These are phyloP conservation scores for Stegophylla sp. DNA, from an alignment of 2,888 invertebrate species.

Conservation along the genomic window DNA sequence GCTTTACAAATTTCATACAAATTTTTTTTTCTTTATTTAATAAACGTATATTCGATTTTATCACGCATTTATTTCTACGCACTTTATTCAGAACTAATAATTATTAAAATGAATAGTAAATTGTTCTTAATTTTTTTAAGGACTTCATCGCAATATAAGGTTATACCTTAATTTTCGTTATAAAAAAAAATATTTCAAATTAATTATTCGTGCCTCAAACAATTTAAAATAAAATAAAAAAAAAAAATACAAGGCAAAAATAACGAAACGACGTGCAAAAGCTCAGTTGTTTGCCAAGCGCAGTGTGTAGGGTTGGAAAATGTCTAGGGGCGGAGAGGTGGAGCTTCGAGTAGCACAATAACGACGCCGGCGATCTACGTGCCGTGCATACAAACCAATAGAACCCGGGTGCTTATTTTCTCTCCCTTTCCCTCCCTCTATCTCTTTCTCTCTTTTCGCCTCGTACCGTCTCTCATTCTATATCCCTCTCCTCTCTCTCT, in stretches of 20 bases:
- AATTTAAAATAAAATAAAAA: slow-evolving; percentile 12
- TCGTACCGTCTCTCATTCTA: background rate
- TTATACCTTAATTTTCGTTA: no score
- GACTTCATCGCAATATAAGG: no score
- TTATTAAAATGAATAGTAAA: no score
- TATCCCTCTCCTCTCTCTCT: no score
- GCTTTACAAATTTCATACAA: no score
- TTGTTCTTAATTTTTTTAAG: no score
- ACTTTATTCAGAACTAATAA: no score
- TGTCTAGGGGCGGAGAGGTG: slow-evolving; percentile 46
- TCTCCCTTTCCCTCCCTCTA: background rate
- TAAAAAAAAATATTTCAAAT: background rate
- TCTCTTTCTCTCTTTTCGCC: background rate
- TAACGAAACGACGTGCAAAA: slow-evolving; percentile 20
- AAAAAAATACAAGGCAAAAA: slow-evolving; percentile 24
- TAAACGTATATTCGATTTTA: no score
- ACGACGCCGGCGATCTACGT: slow-evolving; percentile 57
- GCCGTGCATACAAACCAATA: slow-evolving; percentile 56
- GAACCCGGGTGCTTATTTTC: slow-evolving; percentile 26
- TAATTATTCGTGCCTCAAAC: background rate
- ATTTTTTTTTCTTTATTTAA: no score
- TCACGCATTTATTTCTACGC: no score
- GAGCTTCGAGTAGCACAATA: slow-evolving; percentile 57
- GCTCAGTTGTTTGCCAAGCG: slow-evolving; percentile 47
- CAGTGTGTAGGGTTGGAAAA: slow-evolving; percentile 27